Evolutionary conservation across 2,888 invertebrate genomes (phyloP).

Genomic region (Dione juno): DNA sequence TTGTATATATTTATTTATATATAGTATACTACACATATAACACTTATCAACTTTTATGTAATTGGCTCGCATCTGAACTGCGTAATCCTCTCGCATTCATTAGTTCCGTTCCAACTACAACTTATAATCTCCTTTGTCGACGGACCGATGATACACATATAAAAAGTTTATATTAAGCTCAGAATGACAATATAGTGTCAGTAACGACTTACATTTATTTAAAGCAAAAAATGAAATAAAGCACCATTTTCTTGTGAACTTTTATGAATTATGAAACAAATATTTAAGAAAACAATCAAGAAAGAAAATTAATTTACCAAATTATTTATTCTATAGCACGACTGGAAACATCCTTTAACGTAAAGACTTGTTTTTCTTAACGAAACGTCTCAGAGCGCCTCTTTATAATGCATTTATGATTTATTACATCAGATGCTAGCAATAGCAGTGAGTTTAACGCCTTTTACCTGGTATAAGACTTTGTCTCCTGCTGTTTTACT

Average conservation of each 20-base stretch:
- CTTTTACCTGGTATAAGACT: slow-evolving; percentile 51
- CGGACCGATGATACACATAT: slow-evolving; percentile 23
- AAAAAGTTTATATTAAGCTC: neutral
- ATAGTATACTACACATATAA: slow-evolving; percentile 8
- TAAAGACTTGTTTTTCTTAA: slow-evolving; percentile 70
- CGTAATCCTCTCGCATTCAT: slow-evolving; percentile 69
- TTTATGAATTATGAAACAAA: neutral
- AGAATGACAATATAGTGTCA: neutral
- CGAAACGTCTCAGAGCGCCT: slow-evolving; percentile 60
- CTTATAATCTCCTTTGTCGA: slow-evolving; percentile 62
- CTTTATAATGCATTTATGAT: slow-evolving; percentile 73
- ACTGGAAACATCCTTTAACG: slow-evolving; percentile 50
- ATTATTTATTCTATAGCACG: slow-evolving; percentile 50
- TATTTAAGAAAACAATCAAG: slow-evolving; percentile 11
- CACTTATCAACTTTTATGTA: slow-evolving; percentile 67
- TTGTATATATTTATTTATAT: neutral
- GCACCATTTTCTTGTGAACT: too few relatives aligned
- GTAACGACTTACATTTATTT: neutral
- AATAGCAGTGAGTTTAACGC: slow-evolving; percentile 57
- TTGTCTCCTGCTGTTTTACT: slow-evolving; percentile 35
- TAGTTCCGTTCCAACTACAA: slow-evolving; percentile 63
- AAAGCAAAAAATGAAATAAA: too few relatives aligned
- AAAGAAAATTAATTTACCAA: slow-evolving; percentile 32
- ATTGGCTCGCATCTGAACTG: slow-evolving; percentile 56
- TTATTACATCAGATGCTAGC: slow-evolving; percentile 65